A percentile compares a stretch with the other conserved stretches of the same genome.
phyloP scores from a whole-genome alignment of 92 coral and sea anemone genomes.

The Phenganax marumi region DNA sequence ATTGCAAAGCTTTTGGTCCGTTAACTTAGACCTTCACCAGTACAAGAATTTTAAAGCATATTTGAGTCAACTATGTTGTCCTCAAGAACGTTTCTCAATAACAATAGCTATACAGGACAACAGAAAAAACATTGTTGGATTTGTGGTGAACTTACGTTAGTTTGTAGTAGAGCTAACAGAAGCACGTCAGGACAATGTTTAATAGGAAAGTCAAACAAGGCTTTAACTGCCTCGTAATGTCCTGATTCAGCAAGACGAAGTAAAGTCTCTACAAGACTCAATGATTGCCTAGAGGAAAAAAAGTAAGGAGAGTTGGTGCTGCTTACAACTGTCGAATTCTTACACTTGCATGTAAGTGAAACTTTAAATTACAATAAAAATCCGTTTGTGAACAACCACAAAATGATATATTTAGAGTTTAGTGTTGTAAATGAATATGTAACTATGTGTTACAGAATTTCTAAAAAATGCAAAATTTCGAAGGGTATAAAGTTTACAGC shows the following conservation, averaged over 20 bases:
- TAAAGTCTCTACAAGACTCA: conserved; percentile 82
- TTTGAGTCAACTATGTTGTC: not conserved
- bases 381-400: too few relatives aligned
- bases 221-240: conserved; percentile 83
- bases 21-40: too few relatives aligned
- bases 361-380: too few relatives aligned
- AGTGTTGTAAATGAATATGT: too few relatives aligned
- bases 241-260: conserved; percentile 88
- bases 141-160: conserved; percentile 65
- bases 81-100: too few relatives aligned
- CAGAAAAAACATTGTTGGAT: not conserved
- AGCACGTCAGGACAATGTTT: conserved; percentile 95
- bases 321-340: not conserved
- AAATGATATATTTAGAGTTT: too few relatives aligned
- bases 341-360: too few relatives aligned
- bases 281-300: conserved; percentile 67
- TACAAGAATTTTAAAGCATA: too few relatives aligned
- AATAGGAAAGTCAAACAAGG: conserved; percentile 73
- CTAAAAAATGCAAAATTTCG: too few relatives aligned
- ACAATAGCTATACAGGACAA: not conserved
- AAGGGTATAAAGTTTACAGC: too few relatives aligned
- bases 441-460: too few relatives aligned
- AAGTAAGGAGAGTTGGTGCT: not conserved
- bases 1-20: too few relatives aligned
- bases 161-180: conserved; percentile 83